Evolutionary conservation across 2,888 invertebrate species (phyloP).

Genomic region (Hyposoter didymator): DNA sequence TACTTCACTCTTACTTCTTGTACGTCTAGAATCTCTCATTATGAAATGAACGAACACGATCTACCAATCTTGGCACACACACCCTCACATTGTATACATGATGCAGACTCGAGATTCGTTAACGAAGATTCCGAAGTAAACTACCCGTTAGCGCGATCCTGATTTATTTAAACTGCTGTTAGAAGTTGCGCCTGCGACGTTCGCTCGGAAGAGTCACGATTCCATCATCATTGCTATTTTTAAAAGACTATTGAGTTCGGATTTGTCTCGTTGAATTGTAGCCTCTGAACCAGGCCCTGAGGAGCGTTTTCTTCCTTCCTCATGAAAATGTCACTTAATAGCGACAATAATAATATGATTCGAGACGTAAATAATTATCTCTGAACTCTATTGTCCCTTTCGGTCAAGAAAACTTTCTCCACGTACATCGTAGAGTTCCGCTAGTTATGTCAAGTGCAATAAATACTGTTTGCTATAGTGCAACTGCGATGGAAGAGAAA

Average conservation of each 20-base stretch:
- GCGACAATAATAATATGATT: not conserved
- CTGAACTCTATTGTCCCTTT: conserved; percentile 19
- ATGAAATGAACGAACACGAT: conserved; percentile 53
- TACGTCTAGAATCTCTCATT: conserved; percentile 59
- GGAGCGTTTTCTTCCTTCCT: not conserved
- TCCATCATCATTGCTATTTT: not conserved
- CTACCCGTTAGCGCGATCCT: conserved; percentile 30
- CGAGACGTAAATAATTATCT: conserved; percentile 29
- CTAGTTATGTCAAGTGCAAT: conserved; percentile 41
- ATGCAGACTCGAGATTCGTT: conserved; percentile 39
- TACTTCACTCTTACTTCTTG: conserved; percentile 46
- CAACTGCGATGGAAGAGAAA: conserved; percentile 27
- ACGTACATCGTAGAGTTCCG: not conserved
- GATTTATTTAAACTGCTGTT: conserved; percentile 47
- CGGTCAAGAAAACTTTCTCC: conserved; percentile 34
- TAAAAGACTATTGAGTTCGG: conserved; percentile 9
- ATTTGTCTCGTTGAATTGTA: not conserved
- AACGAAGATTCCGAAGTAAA: conserved; percentile 20
- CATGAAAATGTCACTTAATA: not conserved
- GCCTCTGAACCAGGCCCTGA: not conserved
- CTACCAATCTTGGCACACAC: conserved; percentile 8
- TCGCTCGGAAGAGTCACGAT: not conserved
- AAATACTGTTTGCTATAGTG: conserved; percentile 15
- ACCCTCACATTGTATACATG: not conserved
- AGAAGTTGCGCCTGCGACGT: conserved; percentile 31